A percentile compares a stretch with the other conserved stretches of the same genome.
Evolutionary conservation across 2,888 invertebrate species (phyloP).

Genomic region (Dasypolia templi): DNA sequence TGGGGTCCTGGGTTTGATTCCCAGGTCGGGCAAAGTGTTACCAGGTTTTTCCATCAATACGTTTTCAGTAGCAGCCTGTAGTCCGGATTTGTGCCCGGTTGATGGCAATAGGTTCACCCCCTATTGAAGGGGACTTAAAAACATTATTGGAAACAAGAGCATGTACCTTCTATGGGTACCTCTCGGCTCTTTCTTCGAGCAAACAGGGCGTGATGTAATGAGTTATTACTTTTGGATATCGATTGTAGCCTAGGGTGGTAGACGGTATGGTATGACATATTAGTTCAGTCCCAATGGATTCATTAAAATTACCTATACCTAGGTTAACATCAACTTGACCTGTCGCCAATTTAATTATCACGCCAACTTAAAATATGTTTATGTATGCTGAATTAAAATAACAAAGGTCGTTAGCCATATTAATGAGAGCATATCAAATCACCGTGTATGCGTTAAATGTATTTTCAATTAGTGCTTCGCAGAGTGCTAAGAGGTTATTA

Average conservation of each 20-base stretch:
- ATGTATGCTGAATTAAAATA: conserved; percentile 7
- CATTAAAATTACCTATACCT: not conserved
- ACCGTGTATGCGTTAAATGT: conserved; percentile 6
- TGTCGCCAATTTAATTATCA: conserved; percentile 3
- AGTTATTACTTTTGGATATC: not conserved
- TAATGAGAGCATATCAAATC: conserved; percentile 5
- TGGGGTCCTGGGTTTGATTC: too few species aligned
- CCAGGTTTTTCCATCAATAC: too few species aligned
- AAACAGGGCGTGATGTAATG: not conserved
- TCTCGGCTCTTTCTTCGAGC: not conserved
- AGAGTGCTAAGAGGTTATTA: conserved; percentile 9
- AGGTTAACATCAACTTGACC: not conserved
- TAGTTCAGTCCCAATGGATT: not conserved
- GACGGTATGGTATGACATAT: not conserved
- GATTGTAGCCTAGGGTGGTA: not conserved
- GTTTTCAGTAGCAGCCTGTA: too few species aligned
- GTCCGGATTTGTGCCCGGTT: too few species aligned
- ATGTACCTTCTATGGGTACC: not conserved
- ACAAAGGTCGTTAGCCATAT: conserved; percentile 7
- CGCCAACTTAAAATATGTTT: conserved; percentile 12
- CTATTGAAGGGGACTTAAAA: too few species aligned
- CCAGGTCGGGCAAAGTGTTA: too few species aligned
- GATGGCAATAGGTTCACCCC: too few species aligned
- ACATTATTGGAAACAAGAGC: not conserved
- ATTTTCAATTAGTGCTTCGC: conserved; percentile 26